Evolutionary conservation across 2,888 invertebrate species (phyloP).

Genomic region (Phortica okadai): DNA sequence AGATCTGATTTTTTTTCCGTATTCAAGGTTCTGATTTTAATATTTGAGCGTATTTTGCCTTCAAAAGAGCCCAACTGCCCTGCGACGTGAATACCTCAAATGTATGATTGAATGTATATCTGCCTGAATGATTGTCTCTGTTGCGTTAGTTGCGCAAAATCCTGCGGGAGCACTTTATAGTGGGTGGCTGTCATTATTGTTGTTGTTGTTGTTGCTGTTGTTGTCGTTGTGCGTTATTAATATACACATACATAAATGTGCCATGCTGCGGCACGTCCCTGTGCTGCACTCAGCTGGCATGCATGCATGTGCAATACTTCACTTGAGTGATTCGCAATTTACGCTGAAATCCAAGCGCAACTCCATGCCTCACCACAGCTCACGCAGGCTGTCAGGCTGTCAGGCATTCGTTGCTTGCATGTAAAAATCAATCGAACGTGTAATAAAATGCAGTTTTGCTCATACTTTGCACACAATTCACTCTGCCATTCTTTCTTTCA

Average conservation of each 20-base stretch:
- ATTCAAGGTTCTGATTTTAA: too few species aligned
- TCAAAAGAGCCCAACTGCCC: too few species aligned
- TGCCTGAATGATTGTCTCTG: background rate
- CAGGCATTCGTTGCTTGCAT: conserved; percentile 34
- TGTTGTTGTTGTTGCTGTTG: conserved; percentile 12
- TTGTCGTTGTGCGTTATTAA: background rate
- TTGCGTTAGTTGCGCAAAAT: background rate
- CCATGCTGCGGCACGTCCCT: background rate
- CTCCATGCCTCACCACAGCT: background rate
- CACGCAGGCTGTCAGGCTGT: background rate
- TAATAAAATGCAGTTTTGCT: conserved; percentile 67
- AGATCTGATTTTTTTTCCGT: too few species aligned
- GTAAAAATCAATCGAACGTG: conserved; percentile 65
- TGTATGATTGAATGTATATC: background rate
- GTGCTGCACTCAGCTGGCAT: background rate
- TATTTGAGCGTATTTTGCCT: too few species aligned
- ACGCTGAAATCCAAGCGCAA: background rate
- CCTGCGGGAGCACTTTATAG: conserved; percentile 14
- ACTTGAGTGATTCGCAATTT: conserved; percentile 26
- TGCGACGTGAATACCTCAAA: too few species aligned
- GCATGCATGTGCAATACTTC: conserved; percentile 18
- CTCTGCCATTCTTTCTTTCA: conserved; percentile 33
- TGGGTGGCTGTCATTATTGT: background rate
- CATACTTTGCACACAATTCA: conserved; percentile 49
- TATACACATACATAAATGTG: conserved; percentile 24